Base-by-base conservation (phyloP, 2,113 vertebrate species). In the Phainopepla nitens region DNA sequence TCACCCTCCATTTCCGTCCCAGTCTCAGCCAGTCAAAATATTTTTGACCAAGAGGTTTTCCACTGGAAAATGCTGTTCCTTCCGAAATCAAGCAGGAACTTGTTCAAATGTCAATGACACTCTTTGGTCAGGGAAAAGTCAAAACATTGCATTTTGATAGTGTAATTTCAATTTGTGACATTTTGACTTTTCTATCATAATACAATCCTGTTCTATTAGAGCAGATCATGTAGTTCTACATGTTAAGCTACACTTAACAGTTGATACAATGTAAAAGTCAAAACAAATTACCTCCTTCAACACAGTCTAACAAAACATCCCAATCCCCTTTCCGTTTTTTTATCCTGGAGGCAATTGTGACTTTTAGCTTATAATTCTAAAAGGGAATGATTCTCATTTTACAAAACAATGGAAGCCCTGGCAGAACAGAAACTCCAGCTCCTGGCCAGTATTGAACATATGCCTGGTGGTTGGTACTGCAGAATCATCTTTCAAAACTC, bases 131-230 rank as follows among this genome's bases (percentile, higher is more conserved):
- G 62, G 41, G 65, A 64, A 20, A 93, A 80, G 84, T 93, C 91
- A 91, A 95, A 96, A 93, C 58, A 80, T 18, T 90, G 71, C 35
- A 36, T 94, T 96, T 89, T 77, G 81, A 90, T 80, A 82, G 61
- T 1, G 0, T 16, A 72, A 25, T 57, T 95, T 57, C 21, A 71
- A 79, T 93, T 91, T 90, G 66, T 83, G 95, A 77, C 87, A 91
- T 93, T 91, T 85, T 96, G 95, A 94, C 73, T 95, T 93, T 71
- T 17, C 44, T 65, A 93, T 94, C 93, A 96, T 51, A 95, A 93
- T 47, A 95, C 54, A 76, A 21, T 80, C 54, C 29, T 87, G 29
- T 66, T 90, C 75, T 91, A 39, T 87, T 91, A 65, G 25, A 76
- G 22, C 53, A 71, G 65, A 82, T 68, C 53, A 65, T 71, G 58